phyloP scores from a whole-genome alignment of 2,113 vertebrate species.

The Psephotus haematonotus region DNA sequence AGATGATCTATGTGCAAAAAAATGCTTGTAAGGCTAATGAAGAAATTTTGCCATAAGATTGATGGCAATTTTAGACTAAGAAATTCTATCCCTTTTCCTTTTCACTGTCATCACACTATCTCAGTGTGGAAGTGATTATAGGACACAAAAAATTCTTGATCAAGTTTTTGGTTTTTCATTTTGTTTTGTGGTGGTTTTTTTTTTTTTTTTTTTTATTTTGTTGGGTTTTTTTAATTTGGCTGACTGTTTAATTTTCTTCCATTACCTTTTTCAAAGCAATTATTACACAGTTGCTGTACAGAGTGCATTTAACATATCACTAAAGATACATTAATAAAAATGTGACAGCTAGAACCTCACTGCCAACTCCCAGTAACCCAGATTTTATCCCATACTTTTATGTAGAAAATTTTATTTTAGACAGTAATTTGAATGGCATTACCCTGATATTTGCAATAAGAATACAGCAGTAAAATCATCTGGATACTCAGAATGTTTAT shows the following conservation, averaged over 20 bases:
- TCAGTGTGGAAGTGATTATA: not conserved
- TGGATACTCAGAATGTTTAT: not conserved
- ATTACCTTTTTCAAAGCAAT: not conserved
- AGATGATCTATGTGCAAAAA: not conserved
- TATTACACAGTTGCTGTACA: not conserved
- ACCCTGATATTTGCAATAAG: not conserved
- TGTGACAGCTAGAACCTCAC: not conserved
- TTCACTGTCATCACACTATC: too few species aligned
- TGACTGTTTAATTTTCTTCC: not conserved
- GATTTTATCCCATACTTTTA: not conserved
- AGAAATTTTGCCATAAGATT: not conserved
- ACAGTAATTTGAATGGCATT: not conserved
- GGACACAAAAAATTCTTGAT: not conserved
- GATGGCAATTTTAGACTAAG: not conserved
- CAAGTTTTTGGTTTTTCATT: rapidly evolving
- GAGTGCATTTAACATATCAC: not conserved
- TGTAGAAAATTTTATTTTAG: not conserved
- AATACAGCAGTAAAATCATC: not conserved
- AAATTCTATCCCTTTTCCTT: not conserved
- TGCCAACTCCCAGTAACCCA: not conserved
- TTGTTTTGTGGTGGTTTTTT: not conserved
- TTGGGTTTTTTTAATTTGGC: not conserved
- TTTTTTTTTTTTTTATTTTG: not conserved
- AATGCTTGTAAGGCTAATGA: not conserved
- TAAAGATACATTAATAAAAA: not conserved